A percentile compares a stretch with the other conserved stretches of the same genome.
These are phyloP conservation scores for Crax fasciolata DNA, from an alignment of 2,797 vertebrate genomes.

Conservation along the genomic window DNA sequence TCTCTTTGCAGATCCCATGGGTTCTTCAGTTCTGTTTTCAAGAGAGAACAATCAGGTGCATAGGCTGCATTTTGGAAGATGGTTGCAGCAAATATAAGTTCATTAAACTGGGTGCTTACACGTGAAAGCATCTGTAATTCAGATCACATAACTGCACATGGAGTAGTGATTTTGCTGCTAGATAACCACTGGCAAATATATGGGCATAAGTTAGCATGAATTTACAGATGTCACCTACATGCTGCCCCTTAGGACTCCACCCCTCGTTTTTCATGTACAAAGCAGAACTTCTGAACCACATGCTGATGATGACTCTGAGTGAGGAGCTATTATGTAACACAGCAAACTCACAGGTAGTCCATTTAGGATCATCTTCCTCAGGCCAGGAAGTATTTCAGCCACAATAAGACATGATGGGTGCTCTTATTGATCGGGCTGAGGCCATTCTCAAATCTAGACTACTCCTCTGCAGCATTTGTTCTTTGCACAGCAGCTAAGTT, in stretches of 20 bases:
- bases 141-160: background rate
- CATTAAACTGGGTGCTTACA: background rate
- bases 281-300: background rate
- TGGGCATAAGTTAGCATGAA: background rate
- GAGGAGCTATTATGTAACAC: background rate
- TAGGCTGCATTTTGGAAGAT: background rate
- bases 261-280: background rate
- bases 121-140: background rate
- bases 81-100: background rate
- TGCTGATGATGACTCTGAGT: background rate
- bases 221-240: background rate
- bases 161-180: background rate
- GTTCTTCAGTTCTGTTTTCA: background rate
- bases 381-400: background rate
- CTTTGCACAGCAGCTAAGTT: background rate
- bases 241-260: background rate
- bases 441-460: background rate
- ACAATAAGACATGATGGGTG: rapidly evolving
- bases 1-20: rapidly evolving
- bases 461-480: background rate
- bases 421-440: background rate
- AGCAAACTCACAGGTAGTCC: background rate
- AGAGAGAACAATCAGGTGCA: background rate
- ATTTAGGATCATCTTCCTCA: background rate
- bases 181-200: background rate